phyloP scores from a whole-genome alignment of 1,140 invertebrate species.

The Diploscapter pachys region DNA sequence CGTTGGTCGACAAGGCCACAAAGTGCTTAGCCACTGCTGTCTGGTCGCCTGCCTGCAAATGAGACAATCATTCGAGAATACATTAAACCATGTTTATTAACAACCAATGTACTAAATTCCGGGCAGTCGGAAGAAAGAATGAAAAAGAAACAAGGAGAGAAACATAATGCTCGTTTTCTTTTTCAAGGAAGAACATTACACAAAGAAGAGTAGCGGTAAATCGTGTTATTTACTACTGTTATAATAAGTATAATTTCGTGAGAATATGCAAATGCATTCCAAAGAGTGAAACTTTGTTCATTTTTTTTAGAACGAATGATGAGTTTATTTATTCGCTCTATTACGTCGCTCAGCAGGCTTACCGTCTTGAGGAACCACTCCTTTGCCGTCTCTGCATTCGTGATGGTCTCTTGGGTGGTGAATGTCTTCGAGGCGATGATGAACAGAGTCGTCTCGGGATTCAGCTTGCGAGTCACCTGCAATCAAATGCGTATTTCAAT shows the following conservation, averaged over 20 bases:
- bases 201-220: too few species aligned
- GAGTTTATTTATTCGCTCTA: too few species aligned
- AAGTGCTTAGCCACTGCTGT: slow-evolving; percentile 90
- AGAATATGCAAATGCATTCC: too few species aligned
- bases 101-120: not conserved
- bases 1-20: slow-evolving; percentile 94
- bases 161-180: too few species aligned
- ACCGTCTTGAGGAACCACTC: slow-evolving; percentile 79
- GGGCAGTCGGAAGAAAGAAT: not conserved
- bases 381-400: slow-evolving; percentile 94
- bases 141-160: not conserved
- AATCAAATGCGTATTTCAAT: slow-evolving; percentile 10
- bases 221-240: too few species aligned
- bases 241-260: too few species aligned
- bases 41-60: slow-evolving; percentile 71
- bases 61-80: not conserved
- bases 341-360: not conserved
- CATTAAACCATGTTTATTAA: not conserved
- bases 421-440: slow-evolving; percentile 99
- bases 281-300: too few species aligned
- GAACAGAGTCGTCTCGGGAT: slow-evolving; percentile 89
- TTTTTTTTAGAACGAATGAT: too few species aligned
- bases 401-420: slow-evolving; percentile 98
- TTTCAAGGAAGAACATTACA: too few species aligned
- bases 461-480: slow-evolving; percentile 75